Conservation (phyloP, 1,140 invertebrate species). For the Archivesica marissinica region DNA sequence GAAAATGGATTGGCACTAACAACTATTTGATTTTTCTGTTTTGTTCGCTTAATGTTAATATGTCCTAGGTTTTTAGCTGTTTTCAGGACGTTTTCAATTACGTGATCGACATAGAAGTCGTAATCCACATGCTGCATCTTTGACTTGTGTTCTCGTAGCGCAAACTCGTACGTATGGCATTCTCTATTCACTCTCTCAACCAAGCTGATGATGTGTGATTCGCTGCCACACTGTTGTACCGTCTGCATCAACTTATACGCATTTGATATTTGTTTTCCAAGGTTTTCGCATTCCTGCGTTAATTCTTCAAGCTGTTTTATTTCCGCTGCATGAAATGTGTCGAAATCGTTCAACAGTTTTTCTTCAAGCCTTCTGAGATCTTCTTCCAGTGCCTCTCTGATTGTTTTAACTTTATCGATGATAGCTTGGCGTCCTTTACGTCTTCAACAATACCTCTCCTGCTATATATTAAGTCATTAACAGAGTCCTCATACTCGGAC, state of each 20-base stretch:
- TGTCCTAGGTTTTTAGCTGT: constrained; percentile 21
- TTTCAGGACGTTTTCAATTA: constrained; percentile 46
- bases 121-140: constrained; percentile 49
- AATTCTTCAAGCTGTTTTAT: constrained; percentile 37
- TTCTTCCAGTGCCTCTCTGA: constrained; percentile 48
- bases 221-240: constrained; percentile 41
- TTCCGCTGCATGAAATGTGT: constrained; percentile 39
- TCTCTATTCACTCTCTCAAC: constrained; percentile 23
- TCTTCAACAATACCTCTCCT: constrained; percentile 48
- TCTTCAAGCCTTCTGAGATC: constrained; percentile 35
- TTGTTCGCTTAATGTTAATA: constrained; percentile 25
- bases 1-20: not conserved
- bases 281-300: constrained; percentile 51
- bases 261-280: constrained; percentile 55
- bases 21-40: constrained; percentile 35
- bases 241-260: constrained; percentile 32
- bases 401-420: constrained; percentile 33
- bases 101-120: constrained; percentile 45
- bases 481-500: constrained; percentile 20
- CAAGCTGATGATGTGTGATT: constrained; percentile 42
- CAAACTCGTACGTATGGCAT: constrained; percentile 31
- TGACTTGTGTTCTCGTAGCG: constrained; percentile 19
- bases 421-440: constrained; percentile 29
- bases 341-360: constrained; percentile 45
- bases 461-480: constrained; percentile 20